phyloP scores from a whole-genome alignment of 1,140 invertebrate genomes.

The Ceratina japonica region DNA sequence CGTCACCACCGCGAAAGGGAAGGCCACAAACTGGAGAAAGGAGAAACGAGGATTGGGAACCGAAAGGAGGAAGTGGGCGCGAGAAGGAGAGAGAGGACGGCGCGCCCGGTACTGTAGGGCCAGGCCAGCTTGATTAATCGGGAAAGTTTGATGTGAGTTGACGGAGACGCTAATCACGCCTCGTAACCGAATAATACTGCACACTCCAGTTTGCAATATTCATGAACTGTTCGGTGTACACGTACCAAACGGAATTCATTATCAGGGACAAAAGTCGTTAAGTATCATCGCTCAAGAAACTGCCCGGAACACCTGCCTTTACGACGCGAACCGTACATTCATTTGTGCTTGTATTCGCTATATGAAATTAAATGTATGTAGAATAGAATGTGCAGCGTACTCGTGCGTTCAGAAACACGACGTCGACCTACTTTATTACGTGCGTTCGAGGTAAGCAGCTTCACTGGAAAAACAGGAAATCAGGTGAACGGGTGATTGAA shows the following conservation, averaged over 20 bases:
- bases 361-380: not conserved
- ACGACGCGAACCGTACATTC: not conserved
- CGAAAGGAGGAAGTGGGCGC: conserved; percentile 5
- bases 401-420: not conserved
- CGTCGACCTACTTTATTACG: conserved; percentile 27
- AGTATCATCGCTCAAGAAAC: conserved; percentile 39
- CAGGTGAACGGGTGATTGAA: not conserved
- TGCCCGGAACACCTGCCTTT: not conserved
- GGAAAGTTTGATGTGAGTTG: conserved; percentile 76
- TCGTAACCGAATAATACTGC: conserved; percentile 73
- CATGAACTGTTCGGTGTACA: conserved; percentile 59
- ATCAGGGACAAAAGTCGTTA: conserved; percentile 55
- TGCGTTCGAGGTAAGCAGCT: too few species aligned
- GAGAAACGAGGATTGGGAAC: conserved; percentile 34
- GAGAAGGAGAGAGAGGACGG: conserved; percentile 25
- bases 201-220: conserved; percentile 62
- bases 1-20: conserved; percentile 72
- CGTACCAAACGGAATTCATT: conserved; percentile 64
- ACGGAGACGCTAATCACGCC: conserved; percentile 76
- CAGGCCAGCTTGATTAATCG: conserved; percentile 74
- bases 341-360: not conserved
- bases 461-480: not conserved
- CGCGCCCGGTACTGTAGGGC: conserved; percentile 45
- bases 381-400: too few species aligned
- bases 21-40: conserved; percentile 45